Evolutionary conservation across 2,888 invertebrate species (phyloP), one percentile per base, ranked within the genome.

Genomic region (Melitaea athalia): DNA sequence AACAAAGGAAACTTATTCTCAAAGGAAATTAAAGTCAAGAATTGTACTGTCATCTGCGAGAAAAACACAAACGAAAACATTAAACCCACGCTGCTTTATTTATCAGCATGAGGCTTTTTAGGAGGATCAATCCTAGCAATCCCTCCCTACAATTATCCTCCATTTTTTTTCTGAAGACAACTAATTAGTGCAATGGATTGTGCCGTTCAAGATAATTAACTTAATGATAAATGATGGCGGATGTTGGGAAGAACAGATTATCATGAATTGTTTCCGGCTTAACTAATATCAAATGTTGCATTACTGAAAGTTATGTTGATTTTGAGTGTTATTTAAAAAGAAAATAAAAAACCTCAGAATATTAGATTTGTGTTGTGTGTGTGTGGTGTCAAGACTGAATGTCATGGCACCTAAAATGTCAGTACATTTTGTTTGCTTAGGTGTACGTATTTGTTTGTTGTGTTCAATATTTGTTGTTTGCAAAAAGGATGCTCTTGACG

Each of bases 161-260:
- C 80, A 87, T 88, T 89, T 89, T 38, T 50, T 88, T 57, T 65
- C 85, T 84, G 82, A 83, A 84, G 80, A 78, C 81, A 82, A 82
- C 87, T 90, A 88, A 91, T 90, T 90, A 89, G 85, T 82, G 76
- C 84, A 86, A 88, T 89, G 89, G 87, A 85, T 86, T 83, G 84
- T 83, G 81, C 82, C 83, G 84, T 85, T 86, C 81, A 79, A 83
- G 80, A 81, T 87, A 88, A 91, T 90, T 90, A 87, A 88, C 87
- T 88, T 84, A 85, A 88, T 88, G 85, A 89, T 86, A 83, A 87
- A 89, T 85, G 82, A 86, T 81, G 80, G 79, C 77, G 65, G 71
- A 71, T 60, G 63, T 63, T 57, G 73, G 72, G 71, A 74, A 71
- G 62, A 68, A 38, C 31, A 60, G 65, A 65, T 60, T 65, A 31